Base-by-base conservation (phyloP, 1,140 invertebrate species). In the Arctopsyche grandis region DNA sequence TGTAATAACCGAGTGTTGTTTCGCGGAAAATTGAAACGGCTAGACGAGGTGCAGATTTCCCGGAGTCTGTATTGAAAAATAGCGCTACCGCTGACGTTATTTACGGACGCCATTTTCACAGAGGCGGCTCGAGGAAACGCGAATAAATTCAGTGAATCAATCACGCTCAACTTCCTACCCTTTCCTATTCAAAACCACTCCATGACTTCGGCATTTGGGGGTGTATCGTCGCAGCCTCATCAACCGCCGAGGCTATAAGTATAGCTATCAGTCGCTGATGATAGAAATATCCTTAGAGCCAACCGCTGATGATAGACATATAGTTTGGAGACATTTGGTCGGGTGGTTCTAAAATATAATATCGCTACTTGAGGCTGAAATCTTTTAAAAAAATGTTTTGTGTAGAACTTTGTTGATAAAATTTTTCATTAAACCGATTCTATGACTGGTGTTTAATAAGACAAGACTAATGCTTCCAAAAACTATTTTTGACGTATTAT, bases 111-210 rank as follows among this genome's bases (percentile, higher is more conserved):
- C 71, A 74, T 74, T 74, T 74, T 58, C 71, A 29, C 16, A 19
- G 26, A 58, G 24, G 21, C 71, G 71, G 71, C 71, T n/a, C 52
- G 19, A 74, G 52, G 71, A 74, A 74, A 74, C 48, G 46, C 22
- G 52, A 56, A 74, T 74, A 74, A 74, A 74, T 74, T 74, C 71
- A 10, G 4, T 14, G 71, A 46, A 74, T 74, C 71, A 74, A 74
- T 74, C 71, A 74, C 46, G 69, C 14, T 22, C 24, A 9, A 24
- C 7, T 22, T 9, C 12, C 12, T 26, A 60, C 1, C 56, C 56
- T 60, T 9, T n/a, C n/a, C n/a, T n/a, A n/a, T n/a, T n/a, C n/a
- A n/a, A 16, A 19, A 19, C 21, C 16, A 19, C 56, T 16, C 9
- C 14, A 21, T 60, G 16, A 19, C 16, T 19, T 21, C 56, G 16